These are phyloP conservation scores for Lates calcarifer DNA, from an alignment of 2,113 vertebrate species.

Conservation along the genomic window DNA sequence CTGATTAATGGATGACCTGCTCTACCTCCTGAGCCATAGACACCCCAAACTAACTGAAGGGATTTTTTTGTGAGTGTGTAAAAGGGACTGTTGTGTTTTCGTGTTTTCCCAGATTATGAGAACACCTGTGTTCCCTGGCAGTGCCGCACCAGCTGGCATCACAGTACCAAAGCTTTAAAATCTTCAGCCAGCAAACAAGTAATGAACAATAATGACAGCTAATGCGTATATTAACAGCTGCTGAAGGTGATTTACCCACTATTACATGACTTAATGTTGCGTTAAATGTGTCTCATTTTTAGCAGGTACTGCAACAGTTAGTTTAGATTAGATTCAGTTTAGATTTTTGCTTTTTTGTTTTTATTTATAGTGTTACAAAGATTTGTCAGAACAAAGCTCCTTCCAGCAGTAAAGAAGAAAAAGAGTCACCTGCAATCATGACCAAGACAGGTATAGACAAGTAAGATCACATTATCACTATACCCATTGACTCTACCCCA, in stretches of 20 bases:
- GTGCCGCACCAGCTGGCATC: conserved; percentile 37
- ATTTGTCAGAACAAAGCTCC: background rate
- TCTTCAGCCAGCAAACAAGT: conserved; percentile 27
- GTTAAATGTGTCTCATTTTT: conserved; percentile 42
- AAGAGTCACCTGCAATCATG: background rate
- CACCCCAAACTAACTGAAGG: too few relatives aligned
- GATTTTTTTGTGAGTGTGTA: too few relatives aligned
- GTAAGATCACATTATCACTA: background rate
- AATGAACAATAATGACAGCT: conserved; percentile 42
- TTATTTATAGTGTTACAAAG: background rate
- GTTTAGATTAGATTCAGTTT: too few relatives aligned
- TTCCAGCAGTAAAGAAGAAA: background rate
- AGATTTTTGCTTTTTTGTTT: conserved; percentile 4
- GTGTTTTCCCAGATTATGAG: conserved; percentile 2
- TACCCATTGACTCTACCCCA: background rate
- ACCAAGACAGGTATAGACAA: background rate
- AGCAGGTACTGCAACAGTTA: conserved; percentile 7
- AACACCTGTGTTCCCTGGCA: conserved; percentile 50
- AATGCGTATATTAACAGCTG: conserved; percentile 33
- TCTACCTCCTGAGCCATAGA: too few relatives aligned
- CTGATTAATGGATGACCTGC: too few relatives aligned
- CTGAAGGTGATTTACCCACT: conserved; percentile 18
- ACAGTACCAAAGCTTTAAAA: conserved; percentile 3
- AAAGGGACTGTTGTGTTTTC: background rate
- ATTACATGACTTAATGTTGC: conserved; percentile 33